Evolutionary conservation across 2,797 vertebrate species (phyloP), one percentile per base, ranked within the genome.

Genomic region (Chelidonichthys spinosus): DNA sequence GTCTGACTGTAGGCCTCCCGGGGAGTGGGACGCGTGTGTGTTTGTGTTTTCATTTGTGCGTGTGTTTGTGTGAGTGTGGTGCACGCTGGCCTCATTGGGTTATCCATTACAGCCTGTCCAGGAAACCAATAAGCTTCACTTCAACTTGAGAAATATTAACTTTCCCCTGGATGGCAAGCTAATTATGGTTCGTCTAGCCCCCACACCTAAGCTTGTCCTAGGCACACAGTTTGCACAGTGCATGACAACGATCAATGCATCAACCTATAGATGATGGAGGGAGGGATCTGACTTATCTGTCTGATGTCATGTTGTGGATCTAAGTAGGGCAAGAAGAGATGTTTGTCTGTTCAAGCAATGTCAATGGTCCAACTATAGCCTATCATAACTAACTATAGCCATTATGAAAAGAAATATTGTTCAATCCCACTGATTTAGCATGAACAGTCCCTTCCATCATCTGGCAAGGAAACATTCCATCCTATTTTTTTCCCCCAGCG

Each of bases 91-190:
- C 83, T 84, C 81, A 79, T 74, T 76, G 84, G 81, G 88, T 92
- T 90, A 90, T 91, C 88, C 87, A 93, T 93, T 93, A 91, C 81
- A 91, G 78, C 72, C 87, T 89, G 90, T 93, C 90, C 82, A 89
- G 86, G 89, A 94, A 92, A 90, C 89, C 86, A 91, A 93, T 91
- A 92, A 86, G 83, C 82, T 81, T 86, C 76, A 83, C 88, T 88
- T 90, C 87, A 90, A 76, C 90, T 84, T 89, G 87, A 91, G 86
- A 93, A 92, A 92, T 90, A 92, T 93, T 89, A 92, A 92, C 92
- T 89, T 91, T 89, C 75, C 81, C 69, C 69, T 79, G 59, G 81
- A 90, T 87, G 78, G 87, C 76, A 77, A 85, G 88, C 89, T 93
- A 91, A 93, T 93, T 91, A 93, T 79, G 73, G 71, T 66, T 25